Percentiles rank a stretch among this genome's conserved stretches.
These are phyloP conservation scores for Nibea coibor DNA, from an alignment of 2,113 vertebrate genomes.

Conservation along the genomic window DNA sequence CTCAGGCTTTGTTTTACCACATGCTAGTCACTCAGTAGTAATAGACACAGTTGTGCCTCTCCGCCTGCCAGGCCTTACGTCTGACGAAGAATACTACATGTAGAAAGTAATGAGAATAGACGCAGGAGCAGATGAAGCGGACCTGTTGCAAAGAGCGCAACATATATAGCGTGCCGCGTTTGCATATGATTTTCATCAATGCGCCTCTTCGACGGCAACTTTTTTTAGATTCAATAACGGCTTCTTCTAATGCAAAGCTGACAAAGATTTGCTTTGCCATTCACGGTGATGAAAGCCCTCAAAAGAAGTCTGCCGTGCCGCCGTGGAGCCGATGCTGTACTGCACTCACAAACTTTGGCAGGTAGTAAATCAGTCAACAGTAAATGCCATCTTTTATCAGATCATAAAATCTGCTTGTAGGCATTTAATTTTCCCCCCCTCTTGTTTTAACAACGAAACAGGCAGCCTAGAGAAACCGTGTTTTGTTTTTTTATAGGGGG, in stretches of 20 bases:
- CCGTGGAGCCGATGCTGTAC: constrained; percentile 66
- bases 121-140: constrained; percentile 13
- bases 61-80: constrained; percentile 19
- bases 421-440: constrained; percentile 80
- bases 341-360: constrained; percentile 82
- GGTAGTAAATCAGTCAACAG: constrained; percentile 83
- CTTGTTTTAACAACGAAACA: constrained; percentile 79
- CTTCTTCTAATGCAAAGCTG: constrained; percentile 39
- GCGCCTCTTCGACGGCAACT: constrained; percentile 8
- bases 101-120: constrained; percentile 33
- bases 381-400: constrained; percentile 86
- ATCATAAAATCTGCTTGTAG: constrained; percentile 85
- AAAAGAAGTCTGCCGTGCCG: constrained; percentile 64
- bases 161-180: background rate
- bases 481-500: constrained; percentile 77
- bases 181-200: background rate
- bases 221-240: background rate
- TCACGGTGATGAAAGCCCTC: constrained; percentile 62
- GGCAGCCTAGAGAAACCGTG: constrained; percentile 74
- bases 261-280: constrained; percentile 38
- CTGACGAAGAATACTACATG: constrained; percentile 33
- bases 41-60: constrained; percentile 37
- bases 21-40: constrained; percentile 61
- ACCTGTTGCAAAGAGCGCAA: background rate
- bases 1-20: constrained; percentile 72